A percentile compares a stretch with the other conserved stretches of the same genome.
These are phyloP conservation scores for Helicoverpa zea DNA, from an alignment of 1,140 invertebrate species.

Conservation along the genomic window DNA sequence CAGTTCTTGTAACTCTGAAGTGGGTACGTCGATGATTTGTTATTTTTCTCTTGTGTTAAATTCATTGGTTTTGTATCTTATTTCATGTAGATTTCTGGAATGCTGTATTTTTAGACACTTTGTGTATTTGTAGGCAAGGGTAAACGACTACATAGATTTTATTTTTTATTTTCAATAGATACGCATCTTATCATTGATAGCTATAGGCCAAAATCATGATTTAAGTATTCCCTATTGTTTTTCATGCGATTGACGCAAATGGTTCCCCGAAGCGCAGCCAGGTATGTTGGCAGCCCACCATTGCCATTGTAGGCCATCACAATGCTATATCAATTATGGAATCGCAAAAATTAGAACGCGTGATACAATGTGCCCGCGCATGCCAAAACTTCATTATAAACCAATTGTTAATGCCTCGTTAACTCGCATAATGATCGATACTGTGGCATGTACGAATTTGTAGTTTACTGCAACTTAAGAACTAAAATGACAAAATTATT, in stretches of 20 bases:
- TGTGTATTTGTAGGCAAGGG: no score
- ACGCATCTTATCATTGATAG: no score
- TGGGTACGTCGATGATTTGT: no score
- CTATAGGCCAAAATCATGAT: no score
- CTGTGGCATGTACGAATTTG: constrained; percentile 51
- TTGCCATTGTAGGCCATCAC: constrained; percentile 46
- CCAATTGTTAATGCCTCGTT: constrained; percentile 57
- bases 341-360: constrained; percentile 56
- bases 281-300: constrained; percentile 45
- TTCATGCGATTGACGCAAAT: constrained; percentile 36
- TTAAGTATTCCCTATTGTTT: constrained; percentile 31
- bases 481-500: neutral
- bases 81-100: no score
- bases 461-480: constrained; percentile 51
- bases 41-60: no score
- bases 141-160: no score
- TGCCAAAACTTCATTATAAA: constrained; percentile 59
- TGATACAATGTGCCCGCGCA: constrained; percentile 62
- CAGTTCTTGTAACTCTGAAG: neutral
- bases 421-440: constrained; percentile 59
- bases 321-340: constrained; percentile 48
- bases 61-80: no score
- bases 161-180: no score
- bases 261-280: neutral
- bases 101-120: no score